Percentiles rank a stretch among this genome's conserved stretches.
Conservation (phyloP, 2,113 vertebrate genomes). For the Platysternon megacephalum region DNA sequence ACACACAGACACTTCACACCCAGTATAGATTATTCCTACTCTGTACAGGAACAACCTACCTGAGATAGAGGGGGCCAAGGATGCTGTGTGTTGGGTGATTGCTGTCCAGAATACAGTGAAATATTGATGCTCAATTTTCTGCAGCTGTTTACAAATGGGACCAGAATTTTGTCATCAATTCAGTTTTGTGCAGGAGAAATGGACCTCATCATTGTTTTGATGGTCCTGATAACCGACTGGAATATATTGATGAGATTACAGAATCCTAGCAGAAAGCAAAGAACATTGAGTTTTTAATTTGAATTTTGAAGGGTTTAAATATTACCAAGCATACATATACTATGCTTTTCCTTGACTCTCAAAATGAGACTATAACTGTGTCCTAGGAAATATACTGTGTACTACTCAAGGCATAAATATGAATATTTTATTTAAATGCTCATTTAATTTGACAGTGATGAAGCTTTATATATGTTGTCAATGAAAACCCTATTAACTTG, state of each 20-base stretch:
- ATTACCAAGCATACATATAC: background rate
- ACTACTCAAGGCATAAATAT: background rate
- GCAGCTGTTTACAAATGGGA: background rate
- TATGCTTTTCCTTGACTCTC: background rate
- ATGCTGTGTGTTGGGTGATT: rapidly evolving
- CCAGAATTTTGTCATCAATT: background rate
- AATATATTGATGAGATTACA: background rate
- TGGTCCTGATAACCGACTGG: rapidly evolving
- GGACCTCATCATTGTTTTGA: background rate
- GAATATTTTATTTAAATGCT: background rate
- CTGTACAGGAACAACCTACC: background rate
- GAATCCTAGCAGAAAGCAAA: background rate
- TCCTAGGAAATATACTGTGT: background rate
- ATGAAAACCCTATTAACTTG: constrained; percentile 8
- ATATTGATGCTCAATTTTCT: background rate
- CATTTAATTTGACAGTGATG: constrained; percentile 38
- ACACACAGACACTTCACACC: rapidly evolving
- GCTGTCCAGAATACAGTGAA: rapidly evolving
- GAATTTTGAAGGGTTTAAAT: background rate
- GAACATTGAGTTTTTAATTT: background rate
- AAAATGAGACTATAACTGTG: background rate
- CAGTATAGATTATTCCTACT: background rate
- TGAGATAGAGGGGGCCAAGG: background rate
- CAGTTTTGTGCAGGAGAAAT: background rate
- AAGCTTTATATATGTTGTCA: constrained; percentile 10